Evolutionary conservation across 2,888 invertebrate genomes (phyloP), one percentile per base, ranked within the genome.

Genomic region (Agrochola litura): DNA sequence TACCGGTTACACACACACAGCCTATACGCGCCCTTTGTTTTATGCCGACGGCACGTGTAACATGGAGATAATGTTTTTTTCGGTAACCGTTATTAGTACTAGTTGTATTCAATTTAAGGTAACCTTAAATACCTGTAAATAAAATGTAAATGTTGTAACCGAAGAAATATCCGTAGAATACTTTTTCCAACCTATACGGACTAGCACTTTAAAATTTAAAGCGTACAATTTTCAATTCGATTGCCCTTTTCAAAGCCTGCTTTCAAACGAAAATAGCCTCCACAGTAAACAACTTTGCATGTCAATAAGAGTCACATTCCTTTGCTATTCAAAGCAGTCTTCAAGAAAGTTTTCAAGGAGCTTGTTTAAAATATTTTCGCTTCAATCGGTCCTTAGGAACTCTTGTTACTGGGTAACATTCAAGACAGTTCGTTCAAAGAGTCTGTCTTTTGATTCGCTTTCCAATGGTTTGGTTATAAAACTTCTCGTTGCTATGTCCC

Each of bases 401-500:
- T 58, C 60, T 73, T 58, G 74, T 69, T 82, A 68, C 73, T 54
- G 69, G 52, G 46, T 63, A 43, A 73, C 70, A 79, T 73, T 79
- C 77, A 81, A 69, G 76, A 58, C 72, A 73, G 73, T 49, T 79
- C 73, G 70, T 76, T 81, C 37, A 19, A n/a, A 37, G 73, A 79
- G 52, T 75, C 65, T 66, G 76, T 69, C 68, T 77, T 74, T 68
- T 73, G 68, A 67, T 85, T 83, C 73, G 71, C 66, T 86, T 79
- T 83, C 74, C 69, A 75, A 73, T 79, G 79, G 77, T 65, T 74
- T 60, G 67, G 79, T 77, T 77, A 73, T 86, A 85, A 76, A 83
- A 64, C 67, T 79, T 71, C 56, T 75, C 71, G 60, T 69, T 81
- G 72, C 64, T 30, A 75, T 73, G 56, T 83, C 86, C 79, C 83